Evolutionary conservation across 2,888 invertebrate genomes (phyloP).

Genomic region (Branchipolynoe longqiensis): DNA sequence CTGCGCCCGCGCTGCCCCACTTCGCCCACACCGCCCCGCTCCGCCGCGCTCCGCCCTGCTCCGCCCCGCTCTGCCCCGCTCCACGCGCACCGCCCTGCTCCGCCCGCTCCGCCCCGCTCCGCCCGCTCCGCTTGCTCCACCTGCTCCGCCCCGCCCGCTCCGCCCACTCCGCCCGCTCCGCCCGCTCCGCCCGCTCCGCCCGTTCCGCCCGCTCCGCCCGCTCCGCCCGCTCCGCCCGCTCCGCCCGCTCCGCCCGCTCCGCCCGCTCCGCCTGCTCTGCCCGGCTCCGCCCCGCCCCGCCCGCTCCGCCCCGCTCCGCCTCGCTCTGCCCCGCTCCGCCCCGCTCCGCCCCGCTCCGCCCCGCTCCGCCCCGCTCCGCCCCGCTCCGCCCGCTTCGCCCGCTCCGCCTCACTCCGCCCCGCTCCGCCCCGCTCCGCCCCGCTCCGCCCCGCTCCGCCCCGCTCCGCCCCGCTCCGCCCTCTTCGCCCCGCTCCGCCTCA

Average conservation of each 20-base stretch:
- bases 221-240: not conserved
- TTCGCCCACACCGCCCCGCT: not conserved
- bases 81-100: not conserved
- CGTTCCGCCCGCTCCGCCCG: not conserved
- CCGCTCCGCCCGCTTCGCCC: not conserved
- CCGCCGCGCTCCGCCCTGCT: not conserved
- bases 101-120: not conserved
- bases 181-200: not conserved
- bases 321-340: not conserved
- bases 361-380: not conserved
- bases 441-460: not conserved
- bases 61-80: not conserved
- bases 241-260: not conserved
- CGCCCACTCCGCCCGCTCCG: not conserved
- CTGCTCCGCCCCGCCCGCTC: not conserved
- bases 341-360: not conserved
- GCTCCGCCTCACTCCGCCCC: not conserved
- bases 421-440: not conserved
- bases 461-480: not conserved
- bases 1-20: not conserved
- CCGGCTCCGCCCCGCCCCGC: not conserved
- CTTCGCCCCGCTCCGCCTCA: not conserved
- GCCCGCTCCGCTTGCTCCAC: not conserved
- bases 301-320: not conserved
- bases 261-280: not conserved